These are phyloP conservation scores for Megalurothrips usitatus DNA, from an alignment of 2,888 invertebrate genomes.

Conservation along the genomic window DNA sequence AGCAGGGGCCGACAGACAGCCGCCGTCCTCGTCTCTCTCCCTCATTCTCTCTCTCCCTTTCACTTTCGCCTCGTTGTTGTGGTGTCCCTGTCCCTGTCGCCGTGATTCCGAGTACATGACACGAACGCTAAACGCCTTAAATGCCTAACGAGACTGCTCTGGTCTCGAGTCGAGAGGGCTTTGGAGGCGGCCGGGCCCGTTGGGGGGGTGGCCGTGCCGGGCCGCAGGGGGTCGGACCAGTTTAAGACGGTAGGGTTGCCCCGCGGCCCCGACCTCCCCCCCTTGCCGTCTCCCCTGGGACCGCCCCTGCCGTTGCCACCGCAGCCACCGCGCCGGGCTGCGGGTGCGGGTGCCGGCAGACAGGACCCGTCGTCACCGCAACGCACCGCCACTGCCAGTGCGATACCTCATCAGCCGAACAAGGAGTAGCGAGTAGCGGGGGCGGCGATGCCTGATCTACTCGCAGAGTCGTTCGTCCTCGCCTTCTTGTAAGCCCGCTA, in stretches of 20 bases:
- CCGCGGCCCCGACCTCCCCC: background rate
- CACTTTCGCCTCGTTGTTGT: too few species aligned
- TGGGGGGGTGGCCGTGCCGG: background rate
- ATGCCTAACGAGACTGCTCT: background rate
- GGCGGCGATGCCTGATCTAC: too few species aligned
- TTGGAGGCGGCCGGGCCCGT: background rate
- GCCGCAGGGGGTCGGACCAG: background rate
- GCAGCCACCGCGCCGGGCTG: too few species aligned
- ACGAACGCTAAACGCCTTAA: conserved; percentile 10
- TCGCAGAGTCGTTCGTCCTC: too few species aligned
- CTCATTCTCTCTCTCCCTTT: background rate
- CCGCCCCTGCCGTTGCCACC: too few species aligned
- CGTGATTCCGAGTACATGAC: conserved; percentile 21
- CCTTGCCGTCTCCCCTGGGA: background rate
- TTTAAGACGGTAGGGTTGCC: background rate
- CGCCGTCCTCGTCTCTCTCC: background rate
- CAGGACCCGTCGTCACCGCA: too few species aligned
- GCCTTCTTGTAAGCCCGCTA: too few species aligned
- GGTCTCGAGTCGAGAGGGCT: too few species aligned
- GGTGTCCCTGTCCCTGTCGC: background rate
- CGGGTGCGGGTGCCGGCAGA: too few species aligned
- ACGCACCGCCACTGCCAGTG: too few species aligned
- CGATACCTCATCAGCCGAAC: too few species aligned
- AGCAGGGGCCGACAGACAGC: background rate
- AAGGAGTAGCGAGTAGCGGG: too few species aligned